phyloP scores from a whole-genome alignment of 2,113 vertebrate genomes.

The Myiopsitta monachus region DNA sequence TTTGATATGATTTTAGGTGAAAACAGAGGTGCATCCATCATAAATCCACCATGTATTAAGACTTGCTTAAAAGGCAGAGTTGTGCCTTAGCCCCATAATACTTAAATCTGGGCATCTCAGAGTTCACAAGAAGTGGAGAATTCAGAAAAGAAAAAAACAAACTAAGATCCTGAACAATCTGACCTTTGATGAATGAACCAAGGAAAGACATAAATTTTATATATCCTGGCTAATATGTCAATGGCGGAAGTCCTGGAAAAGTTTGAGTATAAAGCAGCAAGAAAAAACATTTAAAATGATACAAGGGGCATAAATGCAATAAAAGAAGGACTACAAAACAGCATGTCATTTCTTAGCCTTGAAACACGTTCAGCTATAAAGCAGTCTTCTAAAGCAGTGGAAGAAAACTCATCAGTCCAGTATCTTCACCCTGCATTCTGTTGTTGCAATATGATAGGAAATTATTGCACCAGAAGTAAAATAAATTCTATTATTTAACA shows the following conservation, averaged over 20 bases:
- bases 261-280: neutral
- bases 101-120: neutral
- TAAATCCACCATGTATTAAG: neutral
- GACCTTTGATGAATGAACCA: neutral
- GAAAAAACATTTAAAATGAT: neutral
- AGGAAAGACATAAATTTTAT: neutral
- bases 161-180: neutral
- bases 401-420: neutral
- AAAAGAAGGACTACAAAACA: neutral
- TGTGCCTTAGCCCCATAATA: neutral
- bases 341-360: neutral
- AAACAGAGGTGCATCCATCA: neutral
- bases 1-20: neutral
- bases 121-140: neutral
- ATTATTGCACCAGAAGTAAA: neutral
- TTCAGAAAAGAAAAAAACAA: neutral
- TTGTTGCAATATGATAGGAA: neutral
- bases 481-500: neutral
- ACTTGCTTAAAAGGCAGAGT: neutral
- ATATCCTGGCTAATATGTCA: neutral
- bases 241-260: neutral
- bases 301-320: neutral
- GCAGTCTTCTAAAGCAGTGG: neutral
- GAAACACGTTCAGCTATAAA: neutral
- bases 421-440: neutral